Evolutionary conservation across 2,888 invertebrate species (phyloP).

Genomic region (Junonia oenone): DNA sequence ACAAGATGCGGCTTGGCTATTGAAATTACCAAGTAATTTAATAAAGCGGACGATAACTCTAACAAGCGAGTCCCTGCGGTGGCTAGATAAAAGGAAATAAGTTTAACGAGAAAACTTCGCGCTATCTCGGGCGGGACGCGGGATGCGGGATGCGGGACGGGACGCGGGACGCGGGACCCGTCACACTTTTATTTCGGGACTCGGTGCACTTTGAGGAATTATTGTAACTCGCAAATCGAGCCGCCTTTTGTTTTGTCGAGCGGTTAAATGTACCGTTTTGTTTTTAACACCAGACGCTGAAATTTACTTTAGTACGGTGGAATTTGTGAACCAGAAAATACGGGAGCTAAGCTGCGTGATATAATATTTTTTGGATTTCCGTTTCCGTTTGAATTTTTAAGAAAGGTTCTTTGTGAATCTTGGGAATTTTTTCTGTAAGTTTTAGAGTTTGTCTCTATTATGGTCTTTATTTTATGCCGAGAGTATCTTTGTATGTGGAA

Average conservation of each 20-base stretch:
- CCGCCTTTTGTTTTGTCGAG: conserved; percentile 2
- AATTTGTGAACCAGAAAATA: background rate
- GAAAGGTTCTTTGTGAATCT: too few species aligned
- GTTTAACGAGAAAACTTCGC: conserved; percentile 62
- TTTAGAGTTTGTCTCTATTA: too few species aligned
- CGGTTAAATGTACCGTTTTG: background rate
- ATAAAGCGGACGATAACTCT: conserved; percentile 64
- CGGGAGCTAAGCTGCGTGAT: too few species aligned
- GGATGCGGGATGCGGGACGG: conserved; percentile 28
- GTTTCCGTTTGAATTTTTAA: too few species aligned
- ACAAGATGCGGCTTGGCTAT: conserved; percentile 54
- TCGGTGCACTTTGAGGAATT: conserved; percentile 2
- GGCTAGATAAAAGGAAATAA: conserved; percentile 68
- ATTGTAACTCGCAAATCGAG: conserved; percentile 2
- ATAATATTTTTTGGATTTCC: too few species aligned
- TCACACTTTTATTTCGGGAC: conserved; percentile 16
- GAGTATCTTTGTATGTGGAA: too few species aligned
- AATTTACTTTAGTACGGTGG: background rate
- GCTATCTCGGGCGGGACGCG: conserved; percentile 34
- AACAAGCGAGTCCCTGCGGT: conserved; percentile 41
- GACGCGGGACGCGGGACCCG: conserved; percentile 31
- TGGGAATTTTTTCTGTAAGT: background rate
- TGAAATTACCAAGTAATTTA: conserved; percentile 73
- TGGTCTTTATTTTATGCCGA: too few species aligned
- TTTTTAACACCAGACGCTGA: background rate